phyloP scores from a whole-genome alignment of 2,113 vertebrate genomes.

The Elephantulus edwardii region DNA sequence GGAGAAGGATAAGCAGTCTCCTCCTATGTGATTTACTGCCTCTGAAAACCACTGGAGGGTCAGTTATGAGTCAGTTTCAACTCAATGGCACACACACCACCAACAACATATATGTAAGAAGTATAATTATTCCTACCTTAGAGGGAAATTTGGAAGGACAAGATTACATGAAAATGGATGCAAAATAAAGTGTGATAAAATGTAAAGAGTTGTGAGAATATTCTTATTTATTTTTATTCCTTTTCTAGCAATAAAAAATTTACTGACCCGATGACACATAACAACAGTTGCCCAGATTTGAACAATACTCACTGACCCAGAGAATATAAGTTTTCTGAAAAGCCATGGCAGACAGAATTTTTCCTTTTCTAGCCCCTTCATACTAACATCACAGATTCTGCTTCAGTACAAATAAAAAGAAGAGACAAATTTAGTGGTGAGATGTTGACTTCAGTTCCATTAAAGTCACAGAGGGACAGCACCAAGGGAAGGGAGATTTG shows the following conservation, averaged over 20 bases:
- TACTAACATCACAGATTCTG: neutral
- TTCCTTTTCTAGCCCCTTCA: neutral
- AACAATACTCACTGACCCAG: neutral
- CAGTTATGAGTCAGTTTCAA: no score
- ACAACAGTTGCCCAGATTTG: neutral
- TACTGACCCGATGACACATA: no score
- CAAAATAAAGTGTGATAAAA: neutral
- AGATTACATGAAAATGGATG: neutral
- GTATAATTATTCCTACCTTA: neutral
- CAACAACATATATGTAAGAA: no score
- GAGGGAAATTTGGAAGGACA: neutral
- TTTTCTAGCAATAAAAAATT: neutral
- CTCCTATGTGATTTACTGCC: no score
- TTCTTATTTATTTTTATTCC: neutral
- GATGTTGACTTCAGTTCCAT: constrained; percentile 13
- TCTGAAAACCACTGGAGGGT: no score
- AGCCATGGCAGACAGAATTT: neutral
- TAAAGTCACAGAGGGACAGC: neutral
- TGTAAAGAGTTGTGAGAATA: neutral
- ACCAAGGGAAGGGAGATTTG: neutral
- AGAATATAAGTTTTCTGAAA: neutral
- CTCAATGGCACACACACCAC: no score
- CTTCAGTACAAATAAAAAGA: neutral
- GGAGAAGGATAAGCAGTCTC: no score
- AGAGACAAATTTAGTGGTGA: constrained; percentile 14